phyloP scores from a whole-genome alignment of 2,113 vertebrate genomes.

The Solenodon paradoxus region DNA sequence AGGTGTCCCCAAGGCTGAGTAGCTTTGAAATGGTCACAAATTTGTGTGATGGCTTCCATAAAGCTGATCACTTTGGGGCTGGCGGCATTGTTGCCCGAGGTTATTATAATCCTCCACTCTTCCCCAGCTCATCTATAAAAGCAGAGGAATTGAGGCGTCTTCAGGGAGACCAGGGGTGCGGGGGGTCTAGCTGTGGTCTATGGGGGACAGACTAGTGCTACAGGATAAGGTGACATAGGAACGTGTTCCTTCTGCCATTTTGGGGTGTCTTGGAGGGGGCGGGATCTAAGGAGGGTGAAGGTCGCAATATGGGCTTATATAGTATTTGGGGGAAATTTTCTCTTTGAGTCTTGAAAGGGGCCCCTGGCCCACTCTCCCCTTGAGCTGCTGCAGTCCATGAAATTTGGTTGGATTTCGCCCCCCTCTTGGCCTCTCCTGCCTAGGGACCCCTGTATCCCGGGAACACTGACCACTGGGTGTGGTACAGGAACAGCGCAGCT shows the following conservation, averaged over 20 bases:
- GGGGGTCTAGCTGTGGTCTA: background rate
- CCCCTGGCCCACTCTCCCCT: background rate
- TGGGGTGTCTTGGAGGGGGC: background rate
- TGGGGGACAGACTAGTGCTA: background rate
- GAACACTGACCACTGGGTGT: background rate
- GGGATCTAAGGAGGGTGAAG: background rate
- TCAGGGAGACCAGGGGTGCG: background rate
- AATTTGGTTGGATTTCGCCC: background rate
- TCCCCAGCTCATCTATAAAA: background rate
- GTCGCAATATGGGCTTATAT: background rate
- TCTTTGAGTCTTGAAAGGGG: background rate
- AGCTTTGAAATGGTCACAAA: constrained; percentile 18
- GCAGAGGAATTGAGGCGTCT: background rate
- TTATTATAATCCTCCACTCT: background rate
- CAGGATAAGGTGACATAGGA: background rate
- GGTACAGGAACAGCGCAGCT: too few relatives aligned
- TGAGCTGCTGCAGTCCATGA: background rate
- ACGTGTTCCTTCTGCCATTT: background rate
- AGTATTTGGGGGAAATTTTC: background rate
- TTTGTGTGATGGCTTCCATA: constrained; percentile 28
- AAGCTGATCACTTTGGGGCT: constrained; percentile 48
- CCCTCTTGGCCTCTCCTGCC: background rate
- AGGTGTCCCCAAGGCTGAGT: constrained; percentile 36
- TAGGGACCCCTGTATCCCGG: background rate
- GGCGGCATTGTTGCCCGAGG: constrained; percentile 23